Evolutionary conservation across 1,140 invertebrate species (phyloP), one percentile per base, ranked within the genome.

Genomic region (Ericerus pela): DNA sequence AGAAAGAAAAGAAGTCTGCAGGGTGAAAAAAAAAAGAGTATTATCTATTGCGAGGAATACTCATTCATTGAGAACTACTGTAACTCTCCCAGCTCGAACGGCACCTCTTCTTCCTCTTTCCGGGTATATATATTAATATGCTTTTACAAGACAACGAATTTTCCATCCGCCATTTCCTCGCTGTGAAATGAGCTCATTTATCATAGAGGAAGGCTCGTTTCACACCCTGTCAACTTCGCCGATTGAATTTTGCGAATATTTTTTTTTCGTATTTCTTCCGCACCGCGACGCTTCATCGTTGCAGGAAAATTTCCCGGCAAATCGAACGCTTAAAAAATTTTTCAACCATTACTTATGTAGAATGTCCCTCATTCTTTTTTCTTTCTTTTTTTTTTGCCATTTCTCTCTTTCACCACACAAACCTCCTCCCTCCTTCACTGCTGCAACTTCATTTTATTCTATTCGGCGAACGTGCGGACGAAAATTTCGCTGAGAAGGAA

Each of bases 161-260:
- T n/a, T 47, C 41, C 41, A 47, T 47, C 26, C 41, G 41, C 26
- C 41, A 18, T 47, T 24, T 47, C 41, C 20, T 24, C 41, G 41
- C 41, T 47, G n/a, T 24, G 41, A 24, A 47, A 47, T 47, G 41
- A 47, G 41, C 41, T 47, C 41, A 47, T 47, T 47, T 47, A 47
- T 47, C 41, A 47, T 47, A 47, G 41, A 47, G 41, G n/a, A 47
- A 47, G 41, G 26, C 41, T 47, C 41, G 41, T 47, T 47, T 47
- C 41, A 47, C 41, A 47, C 41, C 41, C 41, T 47, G 41, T 47
- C 41, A 47, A 47, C 41, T 47, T 47, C 41, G 41, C 41, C 20
- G 41, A 47, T 47, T 47, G 41, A 18, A 24, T 47, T 47, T 47
- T 47, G n/a, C 41, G 18, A 47, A 47, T 47, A 47, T 47, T 47